Base-by-base conservation (phyloP, 2,888 invertebrate genomes). In the Drosophila anomelani region DNA sequence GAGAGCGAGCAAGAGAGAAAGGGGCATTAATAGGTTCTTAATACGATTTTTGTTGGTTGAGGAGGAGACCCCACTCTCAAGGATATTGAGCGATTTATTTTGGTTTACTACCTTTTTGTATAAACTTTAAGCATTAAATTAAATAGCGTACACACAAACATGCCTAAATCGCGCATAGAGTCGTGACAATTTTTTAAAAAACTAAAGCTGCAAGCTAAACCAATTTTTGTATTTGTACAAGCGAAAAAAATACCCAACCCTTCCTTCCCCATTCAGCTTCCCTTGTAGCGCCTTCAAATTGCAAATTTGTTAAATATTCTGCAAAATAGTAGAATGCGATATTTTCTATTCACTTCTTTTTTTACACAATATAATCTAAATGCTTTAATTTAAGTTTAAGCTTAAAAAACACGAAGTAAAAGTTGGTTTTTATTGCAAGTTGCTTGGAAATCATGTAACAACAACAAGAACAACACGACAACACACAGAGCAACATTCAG, bases 171-270 rank as follows among this genome's bases (percentile, higher is more conserved):
- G 72, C 62, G 78, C 78, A 39, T 51, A 32, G 54, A 76, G 64
- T 58, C 84, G 81, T 64, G 73, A 74, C 15, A 80, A 67, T 83
- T 61, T 79, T 85, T 73, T 53, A 62, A 59, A 39, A 29, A 47
- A 67, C 75, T 85, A 59, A 60, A 85, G 82, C 88, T 82, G 75
- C 85, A 82, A 82, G 82, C 82, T 79, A 67, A 67, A 69, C 67
- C 78, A 68, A 83, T 78, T 81, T 81, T 81, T 81, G 87, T 81
- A 81, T 81, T 81, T 86, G 78, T 81, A 86, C 84, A 71, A 68
- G 74, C 39, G 53, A 47, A 57, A 57, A 44, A 29, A 29, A 29
- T 29, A 41, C 56, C 53, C 47, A 26, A 70, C 49, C 51, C 41
- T 51, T 20, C 55, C 34, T 17, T 6, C 36, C 54, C 54, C 20